Percentiles rank a stretch among this genome's conserved stretches.
Conservation (phyloP, 2,888 invertebrate genomes). For the Diadegma fenestrale region DNA sequence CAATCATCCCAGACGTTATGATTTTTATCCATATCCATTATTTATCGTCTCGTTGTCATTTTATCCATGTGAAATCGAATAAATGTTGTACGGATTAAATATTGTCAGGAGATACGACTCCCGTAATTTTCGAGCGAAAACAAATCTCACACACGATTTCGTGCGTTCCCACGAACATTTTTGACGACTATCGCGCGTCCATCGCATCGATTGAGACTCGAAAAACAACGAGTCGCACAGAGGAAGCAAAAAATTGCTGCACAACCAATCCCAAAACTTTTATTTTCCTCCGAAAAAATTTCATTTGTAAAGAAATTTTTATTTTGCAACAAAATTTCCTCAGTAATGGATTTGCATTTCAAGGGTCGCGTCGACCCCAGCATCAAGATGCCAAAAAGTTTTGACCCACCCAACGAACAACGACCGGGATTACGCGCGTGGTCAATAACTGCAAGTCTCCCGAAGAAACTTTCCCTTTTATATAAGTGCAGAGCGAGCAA, state of each 20-base stretch:
- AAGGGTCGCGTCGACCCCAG: not conserved
- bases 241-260: not conserved
- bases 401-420: not conserved
- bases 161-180: conserved; percentile 41
- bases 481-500: not conserved
- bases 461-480: conserved; percentile 28
- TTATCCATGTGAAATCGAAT: conserved; percentile 51
- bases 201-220: not conserved
- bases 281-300: too few species aligned
- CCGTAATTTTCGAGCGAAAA: conserved; percentile 47
- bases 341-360: not conserved
- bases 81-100: conserved; percentile 41
- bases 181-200: not conserved
- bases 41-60: not conserved
- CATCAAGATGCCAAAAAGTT: not conserved
- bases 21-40: conserved; percentile 14
- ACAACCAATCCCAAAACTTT: not conserved
- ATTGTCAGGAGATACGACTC: conserved; percentile 39
- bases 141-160: conserved; percentile 51
- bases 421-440: conserved; percentile 1
- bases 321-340: not conserved
- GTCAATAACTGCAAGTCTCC: conserved; percentile 5
- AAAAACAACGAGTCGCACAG: not conserved
- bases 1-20: not conserved
- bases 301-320: too few species aligned